phyloP scores from a whole-genome alignment of 2,888 invertebrate species.

The Rhagonycha lutea region DNA sequence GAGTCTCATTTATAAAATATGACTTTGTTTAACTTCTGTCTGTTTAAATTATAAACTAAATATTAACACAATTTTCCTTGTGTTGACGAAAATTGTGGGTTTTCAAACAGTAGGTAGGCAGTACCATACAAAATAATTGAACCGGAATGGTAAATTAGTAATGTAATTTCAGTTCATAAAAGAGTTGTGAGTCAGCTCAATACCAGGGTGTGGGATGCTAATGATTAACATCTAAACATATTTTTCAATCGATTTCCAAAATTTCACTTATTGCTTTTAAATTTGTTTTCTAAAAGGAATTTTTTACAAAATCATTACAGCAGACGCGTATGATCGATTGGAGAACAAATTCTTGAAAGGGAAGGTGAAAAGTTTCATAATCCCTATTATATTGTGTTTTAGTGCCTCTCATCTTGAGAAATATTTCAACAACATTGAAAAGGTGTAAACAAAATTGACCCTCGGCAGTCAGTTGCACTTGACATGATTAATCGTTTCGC shows the following conservation, averaged over 20 bases:
- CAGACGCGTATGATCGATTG: neutral
- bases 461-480: neutral
- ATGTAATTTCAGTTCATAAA: neutral
- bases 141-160: neutral
- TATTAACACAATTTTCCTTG: neutral
- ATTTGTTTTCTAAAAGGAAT: conserved; percentile 2
- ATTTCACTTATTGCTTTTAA: neutral
- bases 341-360: neutral
- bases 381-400: neutral
- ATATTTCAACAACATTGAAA: conserved; percentile 1
- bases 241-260: neutral
- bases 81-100: neutral
- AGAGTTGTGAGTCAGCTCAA: neutral
- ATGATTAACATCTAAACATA: neutral
- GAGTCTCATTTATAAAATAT: neutral
- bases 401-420: neutral
- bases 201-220: neutral
- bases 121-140: too few species aligned
- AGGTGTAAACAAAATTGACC: conserved; percentile 3
- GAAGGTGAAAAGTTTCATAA: neutral
- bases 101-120: neutral
- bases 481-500: neutral
- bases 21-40: neutral
- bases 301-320: neutral
- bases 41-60: neutral